Conservation (phyloP, 1,140 invertebrate genomes). For the Acyrthosiphon pisum region DNA sequence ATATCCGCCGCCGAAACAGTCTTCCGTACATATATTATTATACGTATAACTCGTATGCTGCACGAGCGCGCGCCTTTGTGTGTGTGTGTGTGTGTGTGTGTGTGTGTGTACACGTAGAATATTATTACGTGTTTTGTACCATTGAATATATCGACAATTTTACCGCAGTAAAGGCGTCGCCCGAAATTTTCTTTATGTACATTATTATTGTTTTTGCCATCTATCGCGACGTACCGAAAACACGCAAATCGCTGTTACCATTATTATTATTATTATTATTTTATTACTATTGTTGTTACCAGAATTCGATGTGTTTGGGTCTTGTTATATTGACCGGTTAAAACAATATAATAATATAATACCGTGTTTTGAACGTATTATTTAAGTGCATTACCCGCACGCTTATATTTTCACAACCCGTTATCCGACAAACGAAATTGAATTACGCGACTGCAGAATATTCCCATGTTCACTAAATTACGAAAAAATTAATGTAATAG, state of each 20-base stretch:
- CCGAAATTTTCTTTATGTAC: not conserved
- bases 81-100: not conserved
- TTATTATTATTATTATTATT: not conserved
- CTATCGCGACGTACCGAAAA: not conserved
- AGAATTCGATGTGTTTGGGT: not conserved
- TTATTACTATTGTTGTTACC: not conserved
- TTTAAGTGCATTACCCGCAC: not conserved
- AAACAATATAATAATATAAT: not conserved
- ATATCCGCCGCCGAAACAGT: not conserved
- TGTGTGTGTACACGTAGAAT: not conserved
- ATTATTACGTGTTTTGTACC: not conserved
- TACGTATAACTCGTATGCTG: not conserved
- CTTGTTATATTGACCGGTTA: not conserved
- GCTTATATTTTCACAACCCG: not conserved
- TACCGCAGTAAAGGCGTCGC: not conserved
- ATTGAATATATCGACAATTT: not conserved
- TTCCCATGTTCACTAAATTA: not conserved
- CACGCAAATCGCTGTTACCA: not conserved
- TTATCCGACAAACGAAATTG: not conserved
- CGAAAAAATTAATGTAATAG: no score
- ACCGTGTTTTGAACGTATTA: not conserved
- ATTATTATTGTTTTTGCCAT: not conserved
- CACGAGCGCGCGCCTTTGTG: not conserved
- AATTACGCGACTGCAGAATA: not conserved
- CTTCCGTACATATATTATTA: not conserved